Evolutionary conservation across 2,797 vertebrate genomes (phyloP).

Genomic region (Petrocephalus sullivani): DNA sequence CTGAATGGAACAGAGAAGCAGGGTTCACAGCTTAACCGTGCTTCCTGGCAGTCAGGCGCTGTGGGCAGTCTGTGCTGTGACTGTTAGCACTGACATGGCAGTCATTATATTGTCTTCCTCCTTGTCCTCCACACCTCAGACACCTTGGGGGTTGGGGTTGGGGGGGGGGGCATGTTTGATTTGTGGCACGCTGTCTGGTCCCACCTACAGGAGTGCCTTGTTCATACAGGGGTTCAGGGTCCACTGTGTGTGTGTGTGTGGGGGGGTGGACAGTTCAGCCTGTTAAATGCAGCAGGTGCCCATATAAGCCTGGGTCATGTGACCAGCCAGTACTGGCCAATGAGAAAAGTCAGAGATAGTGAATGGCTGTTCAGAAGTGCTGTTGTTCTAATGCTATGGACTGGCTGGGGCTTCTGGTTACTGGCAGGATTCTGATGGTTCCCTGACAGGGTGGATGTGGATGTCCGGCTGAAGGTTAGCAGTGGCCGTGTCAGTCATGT

Average conservation of each 20-base stretch:
- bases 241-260: too few relatives aligned
- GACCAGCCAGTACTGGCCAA: not conserved
- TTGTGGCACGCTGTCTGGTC: not conserved
- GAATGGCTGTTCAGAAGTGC: not conserved
- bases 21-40: too few relatives aligned
- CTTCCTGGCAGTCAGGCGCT: too few relatives aligned
- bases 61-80: too few relatives aligned
- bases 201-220: not conserved
- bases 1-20: too few relatives aligned
- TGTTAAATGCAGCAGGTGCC: not conserved
- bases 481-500: not conserved
- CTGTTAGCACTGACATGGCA: not conserved
- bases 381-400: not conserved
- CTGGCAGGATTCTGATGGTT: not conserved
- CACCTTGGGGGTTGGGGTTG: not conserved
- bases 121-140: not conserved
- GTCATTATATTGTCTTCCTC: not conserved
- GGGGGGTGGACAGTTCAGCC: too few relatives aligned
- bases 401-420: not conserved
- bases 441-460: not conserved
- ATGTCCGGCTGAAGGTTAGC: not conserved
- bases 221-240: not conserved
- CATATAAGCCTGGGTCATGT: not conserved
- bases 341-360: not conserved
- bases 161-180: not conserved